Evolutionary conservation across 2,113 vertebrate species (phyloP).

Genomic region (Phalacrocorax pelagicus): DNA sequence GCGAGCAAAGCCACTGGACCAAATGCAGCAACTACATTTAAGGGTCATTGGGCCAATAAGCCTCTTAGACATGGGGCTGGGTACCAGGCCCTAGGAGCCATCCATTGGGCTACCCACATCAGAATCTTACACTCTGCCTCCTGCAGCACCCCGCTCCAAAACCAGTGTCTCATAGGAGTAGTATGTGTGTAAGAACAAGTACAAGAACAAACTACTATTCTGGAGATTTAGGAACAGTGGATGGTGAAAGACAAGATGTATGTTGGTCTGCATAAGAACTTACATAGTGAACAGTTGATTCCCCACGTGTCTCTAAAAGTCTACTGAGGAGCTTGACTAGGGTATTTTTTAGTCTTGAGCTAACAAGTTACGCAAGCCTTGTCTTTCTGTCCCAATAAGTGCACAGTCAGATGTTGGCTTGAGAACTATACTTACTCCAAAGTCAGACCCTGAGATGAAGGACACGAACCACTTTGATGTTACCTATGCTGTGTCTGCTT

Average conservation of each 20-base stretch:
- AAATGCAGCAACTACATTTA: background rate
- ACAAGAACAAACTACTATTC: background rate
- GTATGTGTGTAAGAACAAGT: background rate
- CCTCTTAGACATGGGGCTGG: background rate
- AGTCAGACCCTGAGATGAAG: background rate
- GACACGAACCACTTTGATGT: background rate
- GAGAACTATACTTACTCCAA: background rate
- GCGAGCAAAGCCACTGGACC: background rate
- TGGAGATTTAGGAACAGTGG: background rate
- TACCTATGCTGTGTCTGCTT: background rate
- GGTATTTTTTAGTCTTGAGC: background rate
- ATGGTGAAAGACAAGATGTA: background rate
- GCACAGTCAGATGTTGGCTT: background rate
- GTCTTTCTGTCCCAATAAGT: background rate
- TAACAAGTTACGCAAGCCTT: background rate
- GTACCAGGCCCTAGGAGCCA: background rate
- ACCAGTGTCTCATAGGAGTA: background rate
- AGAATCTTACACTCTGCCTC: background rate
- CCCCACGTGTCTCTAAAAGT: background rate
- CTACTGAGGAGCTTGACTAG: background rate
- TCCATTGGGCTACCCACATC: background rate
- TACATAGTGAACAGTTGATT: rapidly evolving
- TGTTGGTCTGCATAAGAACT: background rate
- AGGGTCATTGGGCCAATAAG: background rate
- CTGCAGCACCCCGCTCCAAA: background rate